These are phyloP conservation scores for Orthosia gothica DNA, from an alignment of 2,888 invertebrate species.

Conservation along the genomic window DNA sequence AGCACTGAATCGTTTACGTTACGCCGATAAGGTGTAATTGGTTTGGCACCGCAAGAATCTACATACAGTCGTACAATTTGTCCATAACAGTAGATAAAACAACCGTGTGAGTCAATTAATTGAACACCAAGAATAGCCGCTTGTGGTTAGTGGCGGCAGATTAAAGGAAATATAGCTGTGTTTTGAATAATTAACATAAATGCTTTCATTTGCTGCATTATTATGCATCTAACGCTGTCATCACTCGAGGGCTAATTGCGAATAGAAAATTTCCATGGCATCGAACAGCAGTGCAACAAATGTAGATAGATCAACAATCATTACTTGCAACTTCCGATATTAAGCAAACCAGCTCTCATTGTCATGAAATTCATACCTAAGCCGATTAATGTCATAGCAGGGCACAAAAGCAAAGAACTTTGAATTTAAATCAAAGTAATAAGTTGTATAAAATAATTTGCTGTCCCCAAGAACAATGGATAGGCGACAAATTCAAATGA, in stretches of 20 bases:
- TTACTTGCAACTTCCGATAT: neutral
- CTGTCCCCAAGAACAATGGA: constrained; percentile 14
- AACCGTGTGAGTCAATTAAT: constrained; percentile 13
- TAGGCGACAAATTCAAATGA: constrained; percentile 35
- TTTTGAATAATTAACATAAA: constrained; percentile 33
- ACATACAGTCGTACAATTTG: constrained; percentile 52
- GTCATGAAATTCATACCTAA: neutral
- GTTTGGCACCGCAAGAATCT: constrained; percentile 27
- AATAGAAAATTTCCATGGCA: neutral
- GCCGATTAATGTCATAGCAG: too few relatives aligned
- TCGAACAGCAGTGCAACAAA: neutral
- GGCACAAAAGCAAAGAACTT: too few relatives aligned
- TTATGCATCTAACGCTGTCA: constrained; percentile 9
- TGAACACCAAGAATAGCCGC: constrained; percentile 3
- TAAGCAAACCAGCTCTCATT: neutral
- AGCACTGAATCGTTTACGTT: neutral
- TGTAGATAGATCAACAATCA: neutral
- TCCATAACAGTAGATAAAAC: constrained; percentile 25
- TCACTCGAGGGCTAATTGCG: neutral
- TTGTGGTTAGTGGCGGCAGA: constrained; percentile 24
- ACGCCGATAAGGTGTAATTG: constrained; percentile 42
- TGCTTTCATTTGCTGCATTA: constrained; percentile 5
- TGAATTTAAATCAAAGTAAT: neutral
- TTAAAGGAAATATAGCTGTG: neutral
- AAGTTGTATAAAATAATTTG: neutral